Evolutionary conservation across 92 coral and sea anemone genomes (phyloP), one percentile per base, ranked within the genome.

Genomic region (Epizoanthus ramosus): DNA sequence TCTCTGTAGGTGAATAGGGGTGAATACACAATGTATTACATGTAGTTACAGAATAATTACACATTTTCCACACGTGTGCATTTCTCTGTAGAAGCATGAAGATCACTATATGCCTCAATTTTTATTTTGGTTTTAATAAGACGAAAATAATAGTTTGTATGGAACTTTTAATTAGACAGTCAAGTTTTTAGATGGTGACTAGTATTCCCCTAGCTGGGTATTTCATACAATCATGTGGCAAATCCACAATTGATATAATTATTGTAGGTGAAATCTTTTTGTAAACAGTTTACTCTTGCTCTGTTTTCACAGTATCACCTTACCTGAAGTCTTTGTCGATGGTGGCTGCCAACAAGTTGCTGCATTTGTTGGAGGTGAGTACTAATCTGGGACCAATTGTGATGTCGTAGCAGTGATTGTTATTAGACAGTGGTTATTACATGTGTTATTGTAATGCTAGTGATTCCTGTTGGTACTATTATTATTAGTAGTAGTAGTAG

Each of bases 311-410:
- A 96, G 99, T 96, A 15, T 96, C 99, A 31, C 99, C 99, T 1
- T 96, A 96, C 80, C 88, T 96, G 63, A 96, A 96, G 89, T 96
- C 99, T 1, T 75, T 96, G 54, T 96, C 99, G 16, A 96, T 96
- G 99, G 98, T 96, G 58, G 95, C 99, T 43, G 96, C 99, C 60
- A 96, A 96, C 79, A 96, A 96, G 75, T 88, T 96, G 53, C 94
- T 96, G 24, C 99, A 96, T 84, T 89, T 96, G 19, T 80, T 96
- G 33, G 99, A 96, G 89, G 98, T 92, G 84, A 71, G 81, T 10
- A 17, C 3, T 21, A 17, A 52, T 15, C 13, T 22, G 13, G 18
- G 24, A 28, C 22, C 76, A 24, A 13, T 28, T 24, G 15, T 24
- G 23, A 71, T 1, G n/a, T 21, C 43, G 6, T 37, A 41, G 12